Evolutionary conservation across 2,888 invertebrate genomes (phyloP), one percentile per base, ranked within the genome.

Genomic region (Ligdia adustata): DNA sequence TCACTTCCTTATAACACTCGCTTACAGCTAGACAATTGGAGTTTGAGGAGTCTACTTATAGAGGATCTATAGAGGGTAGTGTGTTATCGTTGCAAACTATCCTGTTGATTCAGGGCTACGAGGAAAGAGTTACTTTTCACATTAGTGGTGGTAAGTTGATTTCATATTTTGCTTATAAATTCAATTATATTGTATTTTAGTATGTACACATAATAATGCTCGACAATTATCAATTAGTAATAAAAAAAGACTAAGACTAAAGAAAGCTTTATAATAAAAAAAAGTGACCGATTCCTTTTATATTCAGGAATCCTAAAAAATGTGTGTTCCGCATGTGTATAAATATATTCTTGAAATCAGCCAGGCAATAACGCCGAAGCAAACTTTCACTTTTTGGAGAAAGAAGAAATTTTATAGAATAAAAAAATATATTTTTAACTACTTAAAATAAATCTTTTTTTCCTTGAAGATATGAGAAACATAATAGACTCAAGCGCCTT

Each of bases 131-230:
- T 2, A 26, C 3, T 7, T 82, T 79, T 47, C 29, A 33, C 3
- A 59, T 83, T 12, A 52, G 45, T 33, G 85, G 84, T 35, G 82
- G 88, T 87, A 59, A 74, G 75, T 66, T 20, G 13, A 37, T 37
- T 15, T 57, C 44, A 26, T 32, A 20, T 38, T 24, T 3, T n/a
- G 6, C 9, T 24, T 24, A 24, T 3, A n/a, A n/a, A n/a, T 24
- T 24, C n/a, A 24, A 16, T n/a, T n/a, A n/a, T n/a, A n/a, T n/a
- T n/a, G n/a, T n/a, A n/a, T n/a, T n/a, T n/a, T n/a, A n/a, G n/a
- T n/a, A n/a, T n/a, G n/a, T n/a, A n/a, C n/a, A n/a, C n/a, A n/a
- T n/a, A n/a, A n/a, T n/a, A n/a, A n/a, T n/a, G n/a, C n/a, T n/a
- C n/a, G n/a, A n/a, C n/a, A n/a, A n/a, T n/a, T n/a, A n/a, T n/a